Percentiles rank a stretch among this genome's conserved stretches.
Conservation (phyloP, 2,797 vertebrate genomes). For the Botia kubotai region DNA sequence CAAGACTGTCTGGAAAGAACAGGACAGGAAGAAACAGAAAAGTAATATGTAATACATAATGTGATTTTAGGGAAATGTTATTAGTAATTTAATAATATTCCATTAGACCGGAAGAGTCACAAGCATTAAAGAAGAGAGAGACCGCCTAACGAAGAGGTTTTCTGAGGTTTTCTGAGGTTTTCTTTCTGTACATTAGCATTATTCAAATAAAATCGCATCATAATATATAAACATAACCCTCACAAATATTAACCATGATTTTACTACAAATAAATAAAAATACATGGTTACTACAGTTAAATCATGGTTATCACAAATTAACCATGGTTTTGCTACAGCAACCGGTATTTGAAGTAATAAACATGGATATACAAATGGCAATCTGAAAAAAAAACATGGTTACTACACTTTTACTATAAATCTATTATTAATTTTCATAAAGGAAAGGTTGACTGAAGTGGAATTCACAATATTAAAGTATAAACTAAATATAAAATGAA, state of each 20-base stretch:
- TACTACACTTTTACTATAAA: too few relatives aligned
- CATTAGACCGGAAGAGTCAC: constrained; percentile 24
- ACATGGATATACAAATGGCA: too few relatives aligned
- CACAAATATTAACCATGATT: too few relatives aligned
- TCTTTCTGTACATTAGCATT: not conserved
- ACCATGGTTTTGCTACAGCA: too few relatives aligned
- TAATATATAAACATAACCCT: not conserved
- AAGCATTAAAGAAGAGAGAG: constrained; percentile 19
- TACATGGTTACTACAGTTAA: too few relatives aligned
- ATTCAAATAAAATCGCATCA: not conserved
- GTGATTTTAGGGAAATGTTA: constrained; percentile 28
- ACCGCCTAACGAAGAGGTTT: not conserved
- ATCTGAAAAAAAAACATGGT: too few relatives aligned
- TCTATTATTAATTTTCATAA: too few relatives aligned
- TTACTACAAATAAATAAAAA: too few relatives aligned
- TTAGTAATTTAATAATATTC: constrained; percentile 30
- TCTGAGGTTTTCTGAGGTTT: constrained; percentile 2
- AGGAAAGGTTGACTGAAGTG: not conserved
- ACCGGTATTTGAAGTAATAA: too few relatives aligned
- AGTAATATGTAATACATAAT: constrained; percentile 5
- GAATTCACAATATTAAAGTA: not conserved
- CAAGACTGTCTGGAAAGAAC: constrained; percentile 17
- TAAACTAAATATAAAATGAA: not conserved
- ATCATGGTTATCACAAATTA: too few relatives aligned
- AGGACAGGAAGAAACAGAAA: constrained; percentile 2